These are phyloP conservation scores for Aythya baeri DNA, from an alignment of 2,113 vertebrate species.

Conservation along the genomic window DNA sequence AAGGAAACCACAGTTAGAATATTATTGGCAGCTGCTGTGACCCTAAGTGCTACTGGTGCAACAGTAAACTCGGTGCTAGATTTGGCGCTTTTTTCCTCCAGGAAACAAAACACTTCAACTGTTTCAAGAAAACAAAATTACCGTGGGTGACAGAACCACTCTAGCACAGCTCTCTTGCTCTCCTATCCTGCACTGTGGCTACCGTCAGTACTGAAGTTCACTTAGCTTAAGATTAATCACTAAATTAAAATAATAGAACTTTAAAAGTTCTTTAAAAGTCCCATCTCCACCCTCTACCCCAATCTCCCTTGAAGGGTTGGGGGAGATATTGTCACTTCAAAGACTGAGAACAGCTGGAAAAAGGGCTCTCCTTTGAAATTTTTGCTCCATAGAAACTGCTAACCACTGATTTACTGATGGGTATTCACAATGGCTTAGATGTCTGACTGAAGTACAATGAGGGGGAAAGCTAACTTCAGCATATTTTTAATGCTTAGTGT, in stretches of 20 bases:
- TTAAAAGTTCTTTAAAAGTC: neutral
- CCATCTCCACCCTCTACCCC: fast-evolving
- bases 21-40: slow-evolving; percentile 68
- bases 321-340: neutral
- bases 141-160: neutral
- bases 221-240: neutral
- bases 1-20: slow-evolving; percentile 74
- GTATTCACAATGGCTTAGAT: neutral
- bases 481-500: neutral
- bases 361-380: neutral
- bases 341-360: neutral
- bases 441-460: neutral
- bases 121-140: slow-evolving; percentile 38
- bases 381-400: neutral
- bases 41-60: slow-evolving; percentile 57
- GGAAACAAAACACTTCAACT: slow-evolving; percentile 65
- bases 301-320: neutral
- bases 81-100: slow-evolving; percentile 46
- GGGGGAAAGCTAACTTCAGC: neutral
- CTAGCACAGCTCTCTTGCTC: neutral
- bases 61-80: neutral
- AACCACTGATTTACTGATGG: neutral
- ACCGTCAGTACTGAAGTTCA: neutral
- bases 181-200: neutral
- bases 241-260: neutral